Evolutionary conservation across 2,888 invertebrate genomes (phyloP), one percentile per base, ranked within the genome.

Genomic region (Linnaemya vulpina): DNA sequence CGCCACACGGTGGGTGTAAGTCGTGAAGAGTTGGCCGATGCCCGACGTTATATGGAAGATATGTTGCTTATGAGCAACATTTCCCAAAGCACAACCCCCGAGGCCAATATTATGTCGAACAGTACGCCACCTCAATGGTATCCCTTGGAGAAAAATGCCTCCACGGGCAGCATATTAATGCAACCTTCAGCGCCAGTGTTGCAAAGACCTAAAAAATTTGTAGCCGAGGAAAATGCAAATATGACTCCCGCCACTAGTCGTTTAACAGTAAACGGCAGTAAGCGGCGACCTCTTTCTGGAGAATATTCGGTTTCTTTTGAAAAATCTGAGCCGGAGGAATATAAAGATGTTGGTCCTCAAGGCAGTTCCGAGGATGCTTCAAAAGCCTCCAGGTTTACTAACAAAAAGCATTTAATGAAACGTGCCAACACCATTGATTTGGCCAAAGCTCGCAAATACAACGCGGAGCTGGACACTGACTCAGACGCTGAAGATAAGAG

Each of bases 391-490:
- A 88, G 92, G 0, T 92, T 92, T 53, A 88, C 93, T 68, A 94
- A 93, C 84, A 96, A 95, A 88, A 96, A 96, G 89, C 93, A 95
- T 30, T 95, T 95, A 88, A 96, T 97, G 95, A 97, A 97, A 92
- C 94, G 97, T 17, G 97, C 97, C 4, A 97, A 97, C 88, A 97
- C 97, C 1, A 96, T 97, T 86, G 97, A 97, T 90, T 97, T 97
- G 90, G 97, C 97, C 0, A 96, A 96, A 89, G 94, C 95, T 0
- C 90, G 91, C 70, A 90, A 89, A 73, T 91, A 89, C 30, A 88
- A 89, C 87, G 94, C 92, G 30, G 94, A 93, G n/a, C 93, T 93
- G 25, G 94, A 94, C 89, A 93, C 93, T 63, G 90, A 93, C 74
- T 91, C 92, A 2, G 92, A 92, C 20, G 84, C 88, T 60, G 92